phyloP scores from a whole-genome alignment of 2,797 vertebrate genomes.

The Phataginus tricuspis region DNA sequence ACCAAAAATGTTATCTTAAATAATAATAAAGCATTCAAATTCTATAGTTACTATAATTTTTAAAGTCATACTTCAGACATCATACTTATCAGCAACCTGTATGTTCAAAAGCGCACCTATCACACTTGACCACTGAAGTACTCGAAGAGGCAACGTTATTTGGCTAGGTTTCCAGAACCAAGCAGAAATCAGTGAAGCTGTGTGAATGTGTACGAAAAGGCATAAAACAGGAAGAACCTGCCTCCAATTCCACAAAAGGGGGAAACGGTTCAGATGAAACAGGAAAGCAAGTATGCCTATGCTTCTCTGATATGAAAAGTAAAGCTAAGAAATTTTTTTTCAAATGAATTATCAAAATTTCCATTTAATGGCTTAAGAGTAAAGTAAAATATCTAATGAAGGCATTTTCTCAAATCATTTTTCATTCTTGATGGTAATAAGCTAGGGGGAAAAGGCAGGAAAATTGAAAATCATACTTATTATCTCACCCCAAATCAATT shows the following conservation, averaged over 20 bases:
- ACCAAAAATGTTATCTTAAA: background rate
- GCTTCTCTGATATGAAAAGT: background rate
- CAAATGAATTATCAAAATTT: constrained; percentile 37
- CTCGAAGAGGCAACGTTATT: background rate
- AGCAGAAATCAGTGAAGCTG: background rate
- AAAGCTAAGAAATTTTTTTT: background rate
- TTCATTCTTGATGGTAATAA: background rate
- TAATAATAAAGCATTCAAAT: background rate
- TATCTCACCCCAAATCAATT: background rate
- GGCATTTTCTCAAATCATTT: background rate
- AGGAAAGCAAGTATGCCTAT: background rate
- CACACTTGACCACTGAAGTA: background rate
- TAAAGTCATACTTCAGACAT: background rate
- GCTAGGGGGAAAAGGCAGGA: background rate
- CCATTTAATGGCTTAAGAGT: background rate
- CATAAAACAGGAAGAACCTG: background rate
- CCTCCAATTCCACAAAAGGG: background rate
- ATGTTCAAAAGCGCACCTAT: background rate
- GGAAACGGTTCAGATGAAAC: background rate
- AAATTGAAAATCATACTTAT: background rate
- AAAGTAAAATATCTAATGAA: constrained; percentile 18
- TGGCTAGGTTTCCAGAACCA: background rate
- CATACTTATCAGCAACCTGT: background rate
- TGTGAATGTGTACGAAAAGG: background rate
- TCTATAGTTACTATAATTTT: background rate